These are phyloP conservation scores for Aethes cnicana DNA, from an alignment of 2,888 invertebrate species.

Conservation along the genomic window DNA sequence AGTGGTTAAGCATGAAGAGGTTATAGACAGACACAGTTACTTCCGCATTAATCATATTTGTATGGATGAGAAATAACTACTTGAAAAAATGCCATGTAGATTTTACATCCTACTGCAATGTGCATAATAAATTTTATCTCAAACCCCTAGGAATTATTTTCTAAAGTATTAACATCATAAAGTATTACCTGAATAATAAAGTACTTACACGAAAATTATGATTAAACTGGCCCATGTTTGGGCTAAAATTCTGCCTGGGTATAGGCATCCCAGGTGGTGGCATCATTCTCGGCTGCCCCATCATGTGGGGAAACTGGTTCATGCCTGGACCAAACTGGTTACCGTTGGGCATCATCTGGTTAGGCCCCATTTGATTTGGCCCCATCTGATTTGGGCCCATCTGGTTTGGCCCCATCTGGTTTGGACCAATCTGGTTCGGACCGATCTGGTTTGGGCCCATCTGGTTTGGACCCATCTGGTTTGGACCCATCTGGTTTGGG, in stretches of 20 bases:
- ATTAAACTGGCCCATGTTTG: conserved; percentile 64
- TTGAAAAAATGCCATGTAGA: too few species aligned
- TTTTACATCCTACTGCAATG: too few species aligned
- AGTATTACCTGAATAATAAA: too few species aligned
- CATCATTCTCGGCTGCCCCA: conserved; percentile 67
- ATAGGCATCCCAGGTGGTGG: conserved; percentile 69
- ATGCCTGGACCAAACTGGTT: conserved; percentile 59
- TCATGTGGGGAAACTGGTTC: conserved; percentile 65
- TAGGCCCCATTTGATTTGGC: conserved; percentile 41
- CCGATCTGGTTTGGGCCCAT: conserved; percentile 45
- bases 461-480: conserved; percentile 43
- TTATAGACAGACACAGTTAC: too few species aligned
- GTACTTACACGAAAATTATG: conserved; percentile 73
- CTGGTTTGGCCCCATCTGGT: conserved; percentile 45
- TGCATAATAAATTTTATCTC: too few species aligned
- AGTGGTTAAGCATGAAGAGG: too few species aligned
- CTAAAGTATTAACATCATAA: not conserved
- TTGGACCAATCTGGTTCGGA: conserved; percentile 49
- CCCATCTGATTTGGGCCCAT: conserved; percentile 49
- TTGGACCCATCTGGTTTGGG: conserved; percentile 40
- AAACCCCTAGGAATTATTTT: too few species aligned
- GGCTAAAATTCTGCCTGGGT: conserved; percentile 66
- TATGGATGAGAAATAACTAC: too few species aligned
- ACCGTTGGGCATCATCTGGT: conserved; percentile 59
- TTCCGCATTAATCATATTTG: too few species aligned